Conservation (phyloP, 2,797 vertebrate species). For the Astyanax mexicanus region DNA sequence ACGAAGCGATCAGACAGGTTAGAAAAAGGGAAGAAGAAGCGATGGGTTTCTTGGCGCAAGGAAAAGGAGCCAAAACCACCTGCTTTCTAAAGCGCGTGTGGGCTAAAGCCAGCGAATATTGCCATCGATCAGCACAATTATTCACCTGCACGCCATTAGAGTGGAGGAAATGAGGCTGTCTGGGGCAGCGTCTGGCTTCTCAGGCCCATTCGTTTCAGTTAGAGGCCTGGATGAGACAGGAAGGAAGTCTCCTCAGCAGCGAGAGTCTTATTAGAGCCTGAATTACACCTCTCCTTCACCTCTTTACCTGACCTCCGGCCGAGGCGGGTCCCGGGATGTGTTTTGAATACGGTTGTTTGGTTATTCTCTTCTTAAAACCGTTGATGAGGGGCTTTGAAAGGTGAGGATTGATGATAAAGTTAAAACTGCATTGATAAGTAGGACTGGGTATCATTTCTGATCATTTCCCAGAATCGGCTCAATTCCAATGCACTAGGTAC, state of each 20-base stretch:
- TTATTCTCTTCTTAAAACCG: not conserved
- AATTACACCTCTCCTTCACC: not conserved
- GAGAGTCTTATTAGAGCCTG: constrained; percentile 37
- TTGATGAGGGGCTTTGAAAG: not conserved
- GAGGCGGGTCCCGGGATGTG: not conserved
- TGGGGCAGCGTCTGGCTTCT: constrained; percentile 33
- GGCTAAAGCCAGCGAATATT: constrained; percentile 32
- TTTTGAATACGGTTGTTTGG: not conserved
- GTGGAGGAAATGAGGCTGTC: constrained; percentile 48
- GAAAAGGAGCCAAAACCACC: constrained; percentile 25
- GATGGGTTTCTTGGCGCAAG: constrained; percentile 7
- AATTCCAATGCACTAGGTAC: too few relatives aligned
- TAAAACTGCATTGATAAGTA: too few relatives aligned
- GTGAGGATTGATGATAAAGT: too few relatives aligned
- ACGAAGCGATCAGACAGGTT: constrained; percentile 6
- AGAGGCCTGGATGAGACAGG: constrained; percentile 25
- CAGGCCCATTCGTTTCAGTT: constrained; percentile 50
- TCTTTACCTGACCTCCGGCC: constrained; percentile 1
- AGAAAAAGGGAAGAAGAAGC: constrained; percentile 3
- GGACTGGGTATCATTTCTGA: too few relatives aligned
- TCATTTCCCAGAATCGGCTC: too few relatives aligned
- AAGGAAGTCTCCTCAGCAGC: constrained; percentile 22
- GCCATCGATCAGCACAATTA: constrained; percentile 57
- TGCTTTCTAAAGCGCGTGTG: constrained; percentile 36
- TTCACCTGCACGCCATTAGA: constrained; percentile 55